Percentiles rank a stretch among this genome's conserved stretches.
Conservation (phyloP, 2,888 invertebrate species). For the Cantharis nigra region DNA sequence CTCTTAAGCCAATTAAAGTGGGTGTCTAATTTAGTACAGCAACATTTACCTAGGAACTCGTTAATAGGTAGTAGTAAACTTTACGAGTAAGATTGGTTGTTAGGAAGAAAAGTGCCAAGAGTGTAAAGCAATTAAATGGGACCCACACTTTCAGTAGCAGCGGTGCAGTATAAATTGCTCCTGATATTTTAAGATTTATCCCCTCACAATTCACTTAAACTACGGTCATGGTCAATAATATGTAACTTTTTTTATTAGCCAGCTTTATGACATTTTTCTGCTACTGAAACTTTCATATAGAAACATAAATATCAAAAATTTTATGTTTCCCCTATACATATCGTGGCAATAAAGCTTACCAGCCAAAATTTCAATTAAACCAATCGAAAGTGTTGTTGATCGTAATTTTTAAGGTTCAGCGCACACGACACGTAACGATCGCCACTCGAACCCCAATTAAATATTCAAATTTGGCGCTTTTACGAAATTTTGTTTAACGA, state of each 20-base stretch:
- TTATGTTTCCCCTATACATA: neutral
- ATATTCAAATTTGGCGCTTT: neutral
- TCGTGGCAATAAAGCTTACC: neutral
- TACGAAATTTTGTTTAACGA: neutral
- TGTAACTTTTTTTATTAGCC: slow-evolving; percentile 30
- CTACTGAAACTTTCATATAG: slow-evolving; percentile 19
- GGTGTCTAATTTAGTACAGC: neutral
- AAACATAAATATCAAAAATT: slow-evolving; percentile 20
- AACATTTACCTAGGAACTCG: slow-evolving; percentile 3
- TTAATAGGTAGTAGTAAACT: slow-evolving; percentile 19
- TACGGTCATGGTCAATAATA: slow-evolving; percentile 27
- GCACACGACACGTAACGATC: neutral
- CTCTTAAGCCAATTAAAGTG: neutral
- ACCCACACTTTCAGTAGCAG: slow-evolving; percentile 37
- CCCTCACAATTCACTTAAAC: slow-evolving; percentile 26
- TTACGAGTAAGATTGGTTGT: slow-evolving; percentile 8
- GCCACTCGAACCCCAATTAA: neutral
- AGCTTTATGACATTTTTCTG: slow-evolving; percentile 19
- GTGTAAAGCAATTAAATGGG: slow-evolving; percentile 39
- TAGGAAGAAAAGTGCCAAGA: slow-evolving; percentile 20
- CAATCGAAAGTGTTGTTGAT: neutral
- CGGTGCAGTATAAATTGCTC: slow-evolving; percentile 40
- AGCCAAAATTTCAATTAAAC: neutral
- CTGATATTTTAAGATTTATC: slow-evolving; percentile 32
- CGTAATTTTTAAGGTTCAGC: neutral